A percentile compares a stretch with the other conserved stretches of the same genome.
Conservation (phyloP, 2,113 vertebrate genomes). For the Channa argus region DNA sequence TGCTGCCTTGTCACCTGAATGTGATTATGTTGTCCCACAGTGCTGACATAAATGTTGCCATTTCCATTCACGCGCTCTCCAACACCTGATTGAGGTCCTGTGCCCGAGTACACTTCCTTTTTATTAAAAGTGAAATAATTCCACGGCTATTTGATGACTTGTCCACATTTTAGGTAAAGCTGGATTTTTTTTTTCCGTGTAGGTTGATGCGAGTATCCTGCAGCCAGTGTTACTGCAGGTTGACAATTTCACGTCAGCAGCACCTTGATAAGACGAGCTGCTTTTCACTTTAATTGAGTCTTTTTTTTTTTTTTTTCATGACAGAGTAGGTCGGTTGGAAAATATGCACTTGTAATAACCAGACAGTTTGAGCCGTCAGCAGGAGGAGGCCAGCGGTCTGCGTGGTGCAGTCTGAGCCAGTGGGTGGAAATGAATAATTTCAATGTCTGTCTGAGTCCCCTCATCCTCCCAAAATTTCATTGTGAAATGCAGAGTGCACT, state of each 20-base stretch:
- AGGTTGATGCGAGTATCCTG: slow-evolving; percentile 12
- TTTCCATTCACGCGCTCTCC: slow-evolving; percentile 18
- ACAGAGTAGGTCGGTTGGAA: slow-evolving; percentile 3
- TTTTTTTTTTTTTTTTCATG: slow-evolving; percentile 23
- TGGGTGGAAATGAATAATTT: slow-evolving; percentile 73
- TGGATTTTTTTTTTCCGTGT: not conserved
- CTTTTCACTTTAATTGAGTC: not conserved
- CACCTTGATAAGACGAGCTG: slow-evolving; percentile 26
- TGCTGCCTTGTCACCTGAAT: slow-evolving; percentile 48
- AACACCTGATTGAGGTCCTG: slow-evolving; percentile 28
- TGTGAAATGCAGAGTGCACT: slow-evolving; percentile 62
- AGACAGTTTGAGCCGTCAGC: slow-evolving; percentile 43
- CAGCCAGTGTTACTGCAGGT: slow-evolving; percentile 11
- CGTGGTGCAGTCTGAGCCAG: slow-evolving; percentile 41
- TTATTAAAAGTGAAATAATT: slow-evolving; percentile 23
- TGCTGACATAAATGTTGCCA: slow-evolving; percentile 28
- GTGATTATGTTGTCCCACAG: slow-evolving; percentile 33
- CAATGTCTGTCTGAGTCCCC: slow-evolving; percentile 66
- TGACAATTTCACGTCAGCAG: too few relatives aligned
- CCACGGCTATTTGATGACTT: slow-evolving; percentile 13
- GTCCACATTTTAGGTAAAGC: not conserved
- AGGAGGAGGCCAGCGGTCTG: slow-evolving; percentile 28
- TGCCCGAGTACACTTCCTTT: not conserved
- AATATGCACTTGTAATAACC: slow-evolving; percentile 23
- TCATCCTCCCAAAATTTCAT: slow-evolving; percentile 58